Conservation (phyloP, 1,140 invertebrate genomes). For the Trypoxylus dichotomus region DNA sequence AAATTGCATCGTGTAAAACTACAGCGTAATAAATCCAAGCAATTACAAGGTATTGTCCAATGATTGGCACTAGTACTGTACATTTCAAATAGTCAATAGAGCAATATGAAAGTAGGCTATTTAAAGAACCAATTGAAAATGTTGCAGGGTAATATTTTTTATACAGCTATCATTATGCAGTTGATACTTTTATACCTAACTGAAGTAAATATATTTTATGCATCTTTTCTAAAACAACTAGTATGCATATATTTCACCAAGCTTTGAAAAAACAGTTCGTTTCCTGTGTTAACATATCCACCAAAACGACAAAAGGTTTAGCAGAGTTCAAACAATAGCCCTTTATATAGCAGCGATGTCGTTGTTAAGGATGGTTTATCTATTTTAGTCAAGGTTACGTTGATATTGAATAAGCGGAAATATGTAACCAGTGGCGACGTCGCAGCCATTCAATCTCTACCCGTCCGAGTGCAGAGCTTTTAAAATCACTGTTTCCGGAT, state of each 20-base stretch:
- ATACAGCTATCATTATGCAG: no score
- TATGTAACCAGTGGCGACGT: slow-evolving; percentile 21
- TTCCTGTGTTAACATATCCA: not conserved
- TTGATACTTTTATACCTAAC: no score
- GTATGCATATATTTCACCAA: no score
- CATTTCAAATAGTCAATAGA: no score
- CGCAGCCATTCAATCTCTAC: slow-evolving; percentile 15
- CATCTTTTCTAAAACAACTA: not conserved
- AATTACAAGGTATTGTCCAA: no score
- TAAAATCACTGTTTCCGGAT: slow-evolving; percentile 17
- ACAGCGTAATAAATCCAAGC: no score
- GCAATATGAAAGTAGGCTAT: no score
- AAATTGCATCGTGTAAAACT: no score
- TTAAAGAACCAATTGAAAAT: no score
- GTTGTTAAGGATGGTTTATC: not conserved
- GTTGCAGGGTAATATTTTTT: no score
- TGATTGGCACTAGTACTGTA: no score
- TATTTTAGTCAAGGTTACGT: slow-evolving; percentile 16
- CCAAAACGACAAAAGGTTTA: not conserved
- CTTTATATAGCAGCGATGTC: not conserved
- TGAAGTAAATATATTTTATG: no score
- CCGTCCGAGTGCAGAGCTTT: not conserved
- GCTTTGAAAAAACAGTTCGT: not conserved
- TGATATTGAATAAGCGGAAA: slow-evolving; percentile 13
- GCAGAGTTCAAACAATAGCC: not conserved